Percentiles rank a stretch among this genome's conserved stretches.
phyloP scores from a whole-genome alignment of 2,113 vertebrate genomes.

The Halichoeres trimaculatus region DNA sequence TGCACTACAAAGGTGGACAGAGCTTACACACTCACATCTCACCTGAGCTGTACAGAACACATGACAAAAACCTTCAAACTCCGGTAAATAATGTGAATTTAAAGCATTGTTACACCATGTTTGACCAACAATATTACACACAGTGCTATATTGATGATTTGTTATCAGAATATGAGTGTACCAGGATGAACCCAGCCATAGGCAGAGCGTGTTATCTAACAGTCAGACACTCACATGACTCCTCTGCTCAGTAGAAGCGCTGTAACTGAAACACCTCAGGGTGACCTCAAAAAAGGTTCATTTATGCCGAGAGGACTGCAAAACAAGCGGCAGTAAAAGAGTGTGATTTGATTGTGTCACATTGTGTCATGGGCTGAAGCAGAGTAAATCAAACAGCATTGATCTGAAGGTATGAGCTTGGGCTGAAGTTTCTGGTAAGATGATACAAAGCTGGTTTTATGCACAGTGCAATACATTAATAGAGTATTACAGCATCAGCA shows the following conservation, averaged over 20 bases:
- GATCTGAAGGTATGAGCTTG: not conserved
- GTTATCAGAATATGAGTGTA: slow-evolving; percentile 8
- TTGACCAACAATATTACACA: too few species aligned
- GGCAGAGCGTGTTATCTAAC: slow-evolving; percentile 8
- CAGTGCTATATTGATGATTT: not conserved
- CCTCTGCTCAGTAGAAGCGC: slow-evolving; percentile 14
- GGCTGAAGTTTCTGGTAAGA: not conserved
- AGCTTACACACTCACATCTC: not conserved
- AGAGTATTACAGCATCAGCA: not conserved
- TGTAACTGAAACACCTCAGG: slow-evolving; percentile 29
- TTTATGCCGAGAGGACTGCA: not conserved
- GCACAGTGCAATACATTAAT: not conserved
- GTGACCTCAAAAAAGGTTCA: slow-evolving; percentile 24
- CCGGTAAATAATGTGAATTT: too few species aligned
- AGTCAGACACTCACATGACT: slow-evolving; percentile 43
- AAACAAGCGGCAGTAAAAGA: not conserved
- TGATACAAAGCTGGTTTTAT: slow-evolving; percentile 5
- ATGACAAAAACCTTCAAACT: too few species aligned
- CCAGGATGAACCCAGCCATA: not conserved
- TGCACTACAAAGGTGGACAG: not conserved
- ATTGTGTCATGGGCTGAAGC: not conserved
- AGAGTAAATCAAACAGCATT: not conserved
- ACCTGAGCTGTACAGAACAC: too few species aligned
- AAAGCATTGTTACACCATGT: too few species aligned
- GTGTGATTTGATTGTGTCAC: not conserved